phyloP scores from a whole-genome alignment of 1,140 invertebrate species.

The Anastatus disparis region DNA sequence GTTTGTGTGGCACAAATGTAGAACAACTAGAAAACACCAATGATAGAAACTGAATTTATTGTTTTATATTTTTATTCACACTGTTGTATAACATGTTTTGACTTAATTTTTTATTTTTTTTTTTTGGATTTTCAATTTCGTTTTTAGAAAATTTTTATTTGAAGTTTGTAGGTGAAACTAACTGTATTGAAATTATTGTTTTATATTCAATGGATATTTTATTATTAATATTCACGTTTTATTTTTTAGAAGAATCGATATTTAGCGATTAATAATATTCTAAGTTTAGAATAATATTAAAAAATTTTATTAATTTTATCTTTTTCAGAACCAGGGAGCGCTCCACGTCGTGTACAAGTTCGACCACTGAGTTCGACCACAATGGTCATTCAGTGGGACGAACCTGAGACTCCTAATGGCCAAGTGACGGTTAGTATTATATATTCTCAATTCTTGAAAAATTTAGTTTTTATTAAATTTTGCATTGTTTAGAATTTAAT shows the following conservation, averaged over 20 bases:
- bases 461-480: too few relatives aligned
- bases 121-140: not conserved
- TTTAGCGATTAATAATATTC: slow-evolving; percentile 3
- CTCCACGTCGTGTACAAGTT: slow-evolving; percentile 92
- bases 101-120: slow-evolving; percentile 10
- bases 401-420: slow-evolving; percentile 95
- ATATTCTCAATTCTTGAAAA: too few relatives aligned
- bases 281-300: not conserved
- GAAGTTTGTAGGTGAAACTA: slow-evolving; percentile 12
- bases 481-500: too few relatives aligned
- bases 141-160: slow-evolving; percentile 5
- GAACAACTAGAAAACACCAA: too few relatives aligned
- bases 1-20: slow-evolving; percentile 13
- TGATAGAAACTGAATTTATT: too few relatives aligned
- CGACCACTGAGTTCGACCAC: slow-evolving; percentile 93
- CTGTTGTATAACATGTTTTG: not conserved
- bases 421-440: slow-evolving; percentile 83
- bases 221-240: not conserved
- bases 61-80: slow-evolving; percentile 3
- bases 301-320: slow-evolving; percentile 21
- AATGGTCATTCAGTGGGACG: slow-evolving; percentile 97
- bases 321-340: slow-evolving; percentile 88
- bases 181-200: slow-evolving; percentile 2
- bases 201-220: too few relatives aligned
- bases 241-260: slow-evolving; percentile 8